phyloP scores from a whole-genome alignment of 2,113 vertebrate species.

The Pipa parva region DNA sequence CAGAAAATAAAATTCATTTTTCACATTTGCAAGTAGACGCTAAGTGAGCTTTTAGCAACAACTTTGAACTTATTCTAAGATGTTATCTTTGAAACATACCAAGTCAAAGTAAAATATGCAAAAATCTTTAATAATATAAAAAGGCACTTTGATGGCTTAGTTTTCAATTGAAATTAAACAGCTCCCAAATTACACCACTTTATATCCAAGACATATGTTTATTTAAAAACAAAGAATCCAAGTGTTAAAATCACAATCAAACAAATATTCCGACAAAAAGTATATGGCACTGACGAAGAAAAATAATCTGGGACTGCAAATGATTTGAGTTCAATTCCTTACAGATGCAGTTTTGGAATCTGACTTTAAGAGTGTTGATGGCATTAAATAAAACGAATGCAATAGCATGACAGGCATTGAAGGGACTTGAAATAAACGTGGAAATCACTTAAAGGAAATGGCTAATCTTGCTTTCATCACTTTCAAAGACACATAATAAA shows the following conservation, averaged over 20 bases:
- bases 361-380: neutral
- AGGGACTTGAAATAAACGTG: neutral
- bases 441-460: neutral
- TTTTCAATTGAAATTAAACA: neutral
- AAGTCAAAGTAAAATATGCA: too few relatives aligned
- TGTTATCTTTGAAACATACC: too few relatives aligned
- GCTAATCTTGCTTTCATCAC: neutral
- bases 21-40: too few relatives aligned
- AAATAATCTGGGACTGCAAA: constrained; percentile 5
- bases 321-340: neutral
- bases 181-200: neutral
- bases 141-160: too few relatives aligned
- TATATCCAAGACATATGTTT: neutral
- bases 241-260: neutral
- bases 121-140: too few relatives aligned
- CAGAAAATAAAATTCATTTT: too few relatives aligned
- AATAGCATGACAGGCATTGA: neutral
- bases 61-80: too few relatives aligned
- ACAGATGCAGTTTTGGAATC: neutral
- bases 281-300: neutral
- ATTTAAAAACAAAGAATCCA: neutral
- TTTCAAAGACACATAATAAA: neutral
- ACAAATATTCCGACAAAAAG: neutral
- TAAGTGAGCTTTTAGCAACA: too few relatives aligned
- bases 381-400: neutral